Conservation (phyloP, 2,888 invertebrate species). For the Unio pictorum region DNA sequence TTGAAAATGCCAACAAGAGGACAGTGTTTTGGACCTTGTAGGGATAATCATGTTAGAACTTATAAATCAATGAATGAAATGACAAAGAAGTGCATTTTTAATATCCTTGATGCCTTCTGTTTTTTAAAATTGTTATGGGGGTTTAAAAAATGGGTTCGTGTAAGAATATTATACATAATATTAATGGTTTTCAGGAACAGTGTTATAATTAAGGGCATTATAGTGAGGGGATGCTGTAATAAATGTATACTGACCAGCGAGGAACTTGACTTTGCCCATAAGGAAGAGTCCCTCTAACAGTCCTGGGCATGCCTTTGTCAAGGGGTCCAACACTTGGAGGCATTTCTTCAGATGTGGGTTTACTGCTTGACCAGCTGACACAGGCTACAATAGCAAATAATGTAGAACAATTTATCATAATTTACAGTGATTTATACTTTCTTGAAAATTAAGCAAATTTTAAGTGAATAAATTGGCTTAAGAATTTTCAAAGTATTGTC, state of each 20-base stretch:
- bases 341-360: slow-evolving; percentile 75
- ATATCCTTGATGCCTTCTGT: neutral
- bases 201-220: neutral
- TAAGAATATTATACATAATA: neutral
- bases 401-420: neutral
- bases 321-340: slow-evolving; percentile 80
- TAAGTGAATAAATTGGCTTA: too few relatives aligned
- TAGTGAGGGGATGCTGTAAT: neutral
- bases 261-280: slow-evolving; percentile 85
- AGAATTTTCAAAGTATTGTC: too few relatives aligned
- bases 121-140: neutral
- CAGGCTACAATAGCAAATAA: slow-evolving; percentile 74
- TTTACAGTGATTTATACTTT: neutral
- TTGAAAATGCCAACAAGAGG: too few relatives aligned
- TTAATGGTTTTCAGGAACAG: neutral
- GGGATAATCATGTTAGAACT: too few relatives aligned
- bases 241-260: slow-evolving; percentile 73
- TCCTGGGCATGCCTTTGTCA: slow-evolving; percentile 88
- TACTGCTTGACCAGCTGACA: slow-evolving; percentile 74
- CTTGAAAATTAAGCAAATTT: neutral
- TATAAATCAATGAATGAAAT: too few relatives aligned
- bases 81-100: too few relatives aligned
- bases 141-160: neutral
- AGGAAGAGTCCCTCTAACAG: slow-evolving; percentile 78
- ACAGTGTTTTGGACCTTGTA: too few relatives aligned